Percentiles rank a stretch among this genome's conserved stretches.
Conservation (phyloP, 1,140 invertebrate genomes). For the Planococcus citri region DNA sequence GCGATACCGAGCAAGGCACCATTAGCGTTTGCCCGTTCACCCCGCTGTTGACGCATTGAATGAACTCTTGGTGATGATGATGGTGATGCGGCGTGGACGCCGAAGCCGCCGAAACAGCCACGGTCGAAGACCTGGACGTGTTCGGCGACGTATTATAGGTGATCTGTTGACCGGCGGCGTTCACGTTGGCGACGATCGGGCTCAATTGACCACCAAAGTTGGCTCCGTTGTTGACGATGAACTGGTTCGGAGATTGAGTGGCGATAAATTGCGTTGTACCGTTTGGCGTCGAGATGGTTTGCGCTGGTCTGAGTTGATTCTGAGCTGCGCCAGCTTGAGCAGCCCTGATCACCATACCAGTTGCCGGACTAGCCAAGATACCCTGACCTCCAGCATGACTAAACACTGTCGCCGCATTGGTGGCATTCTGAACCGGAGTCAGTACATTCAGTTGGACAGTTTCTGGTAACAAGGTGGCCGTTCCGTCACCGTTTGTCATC, state of each 20-base stretch:
- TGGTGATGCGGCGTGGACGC: too few species aligned
- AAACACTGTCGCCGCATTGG: constrained; percentile 33
- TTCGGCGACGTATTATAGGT: constrained; percentile 9
- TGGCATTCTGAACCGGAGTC: constrained; percentile 52
- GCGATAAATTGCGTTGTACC: constrained; percentile 27
- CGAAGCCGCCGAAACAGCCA: not conserved
- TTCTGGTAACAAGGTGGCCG: constrained; percentile 50
- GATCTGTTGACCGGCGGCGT: constrained; percentile 43
- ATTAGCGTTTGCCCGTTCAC: constrained; percentile 60
- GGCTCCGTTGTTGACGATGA: constrained; percentile 48
- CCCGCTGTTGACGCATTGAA: constrained; percentile 44
- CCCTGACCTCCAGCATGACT: constrained; percentile 45
- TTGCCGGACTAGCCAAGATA: constrained; percentile 49
- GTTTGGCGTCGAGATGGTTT: constrained; percentile 20
- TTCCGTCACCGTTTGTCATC: constrained; percentile 52
- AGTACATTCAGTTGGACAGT: constrained; percentile 61
- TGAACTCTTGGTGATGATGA: constrained; percentile 53
- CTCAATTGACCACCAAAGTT: constrained; percentile 61
- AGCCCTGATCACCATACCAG: constrained; percentile 61
- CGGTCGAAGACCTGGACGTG: not conserved
- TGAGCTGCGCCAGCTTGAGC: constrained; percentile 34
- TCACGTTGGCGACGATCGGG: constrained; percentile 58
- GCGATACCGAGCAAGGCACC: constrained; percentile 56
- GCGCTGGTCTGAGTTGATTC: not conserved
- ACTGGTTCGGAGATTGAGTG: constrained; percentile 51